These are phyloP conservation scores for Strigamia crassipes DNA, from an alignment of 2,888 invertebrate genomes.

Conservation along the genomic window DNA sequence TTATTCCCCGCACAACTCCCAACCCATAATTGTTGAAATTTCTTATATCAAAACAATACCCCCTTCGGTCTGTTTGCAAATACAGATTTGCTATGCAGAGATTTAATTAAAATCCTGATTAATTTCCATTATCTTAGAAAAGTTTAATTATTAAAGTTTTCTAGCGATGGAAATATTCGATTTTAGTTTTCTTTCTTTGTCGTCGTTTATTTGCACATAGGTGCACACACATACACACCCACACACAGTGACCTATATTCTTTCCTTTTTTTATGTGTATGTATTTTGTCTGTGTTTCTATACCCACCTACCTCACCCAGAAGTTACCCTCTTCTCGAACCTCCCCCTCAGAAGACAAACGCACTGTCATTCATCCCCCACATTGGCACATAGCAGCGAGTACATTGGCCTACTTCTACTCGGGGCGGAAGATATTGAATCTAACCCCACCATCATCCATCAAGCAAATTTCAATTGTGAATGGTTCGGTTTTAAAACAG, in stretches of 20 bases:
- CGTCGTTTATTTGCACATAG: not conserved
- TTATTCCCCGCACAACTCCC: not conserved
- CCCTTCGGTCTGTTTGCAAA: not conserved
- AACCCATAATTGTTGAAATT: not conserved
- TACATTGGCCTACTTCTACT: conserved; percentile 27
- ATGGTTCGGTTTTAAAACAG: not conserved
- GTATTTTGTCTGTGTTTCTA: not conserved
- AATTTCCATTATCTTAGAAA: not conserved
- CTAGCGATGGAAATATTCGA: not conserved
- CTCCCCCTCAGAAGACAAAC: conserved; percentile 29
- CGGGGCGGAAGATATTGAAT: conserved; percentile 18
- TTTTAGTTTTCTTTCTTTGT: not conserved
- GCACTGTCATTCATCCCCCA: conserved; percentile 29
- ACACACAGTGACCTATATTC: conserved; percentile 1
- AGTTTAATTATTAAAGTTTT: not conserved
- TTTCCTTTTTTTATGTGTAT: conserved; percentile 16
- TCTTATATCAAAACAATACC: not conserved
- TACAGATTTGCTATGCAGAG: not conserved
- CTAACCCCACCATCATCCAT: conserved; percentile 12
- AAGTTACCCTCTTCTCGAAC: conserved; percentile 27
- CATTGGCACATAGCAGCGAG: conserved; percentile 19
- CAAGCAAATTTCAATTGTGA: conserved; percentile 33
- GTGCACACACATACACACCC: not conserved
- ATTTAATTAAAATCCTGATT: not conserved
- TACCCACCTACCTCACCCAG: conserved; percentile 8